Conservation (phyloP, 1,140 invertebrate species). For the Teleogryllus occipitalis region DNA sequence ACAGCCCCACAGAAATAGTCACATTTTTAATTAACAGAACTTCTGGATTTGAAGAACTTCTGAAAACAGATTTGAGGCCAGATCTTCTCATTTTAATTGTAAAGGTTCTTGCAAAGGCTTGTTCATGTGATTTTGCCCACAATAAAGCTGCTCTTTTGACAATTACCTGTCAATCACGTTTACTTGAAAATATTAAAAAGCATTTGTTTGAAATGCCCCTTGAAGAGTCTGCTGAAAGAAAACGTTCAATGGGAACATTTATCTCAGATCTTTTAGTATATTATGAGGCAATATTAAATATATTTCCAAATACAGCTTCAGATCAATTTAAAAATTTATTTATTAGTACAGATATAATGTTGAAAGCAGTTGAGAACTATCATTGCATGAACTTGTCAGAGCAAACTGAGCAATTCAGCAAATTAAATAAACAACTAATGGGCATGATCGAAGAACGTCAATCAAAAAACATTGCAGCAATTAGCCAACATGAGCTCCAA, state of each 20-base stretch:
- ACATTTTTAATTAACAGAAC: slow-evolving; percentile 13
- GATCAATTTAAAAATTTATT: slow-evolving; percentile 8
- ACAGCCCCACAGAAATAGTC: slow-evolving; percentile 22
- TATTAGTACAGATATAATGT: not conserved
- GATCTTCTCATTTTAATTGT: slow-evolving; percentile 26
- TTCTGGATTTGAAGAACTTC: slow-evolving; percentile 21
- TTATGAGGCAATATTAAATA: not conserved
- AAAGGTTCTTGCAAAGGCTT: slow-evolving; percentile 34
- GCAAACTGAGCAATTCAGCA: not conserved
- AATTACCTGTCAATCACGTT: slow-evolving; percentile 34
- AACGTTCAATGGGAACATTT: slow-evolving; percentile 7
- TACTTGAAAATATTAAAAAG: slow-evolving; percentile 28
- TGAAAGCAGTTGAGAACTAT: not conserved
- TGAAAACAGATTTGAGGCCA: slow-evolving; percentile 17
- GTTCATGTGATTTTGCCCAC: slow-evolving; percentile 33
- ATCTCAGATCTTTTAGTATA: slow-evolving; percentile 12
- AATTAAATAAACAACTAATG: slow-evolving; percentile 8
- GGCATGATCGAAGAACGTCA: not conserved
- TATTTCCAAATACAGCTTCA: slow-evolving; percentile 8
- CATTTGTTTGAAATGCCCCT: slow-evolving; percentile 13
- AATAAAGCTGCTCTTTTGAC: slow-evolving; percentile 34
- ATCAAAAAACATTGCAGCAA: not conserved
- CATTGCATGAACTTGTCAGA: not conserved
- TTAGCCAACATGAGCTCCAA: not conserved
- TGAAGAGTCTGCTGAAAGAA: not conserved